phyloP scores from a whole-genome alignment of 2,797 vertebrate species.

The Coracias cyanogaster region DNA sequence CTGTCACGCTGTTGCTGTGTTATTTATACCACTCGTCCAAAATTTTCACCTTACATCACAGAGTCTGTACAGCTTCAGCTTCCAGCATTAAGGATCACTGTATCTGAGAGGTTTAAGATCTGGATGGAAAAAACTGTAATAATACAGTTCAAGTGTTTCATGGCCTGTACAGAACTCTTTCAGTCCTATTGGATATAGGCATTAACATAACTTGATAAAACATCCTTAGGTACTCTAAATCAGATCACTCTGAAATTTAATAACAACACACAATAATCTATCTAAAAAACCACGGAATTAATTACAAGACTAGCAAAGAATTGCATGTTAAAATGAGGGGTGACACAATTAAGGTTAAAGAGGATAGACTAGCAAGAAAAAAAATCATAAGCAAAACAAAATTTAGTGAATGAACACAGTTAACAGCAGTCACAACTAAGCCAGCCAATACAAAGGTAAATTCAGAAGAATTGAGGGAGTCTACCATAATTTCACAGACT shows the following conservation, averaged over 20 bases:
- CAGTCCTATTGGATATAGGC: not conserved
- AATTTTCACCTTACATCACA: not conserved
- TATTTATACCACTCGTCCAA: not conserved
- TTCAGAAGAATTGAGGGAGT: not conserved
- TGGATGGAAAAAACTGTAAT: not conserved
- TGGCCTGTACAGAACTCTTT: not conserved
- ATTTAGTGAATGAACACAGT: not conserved
- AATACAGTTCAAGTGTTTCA: not conserved
- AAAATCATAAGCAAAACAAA: not conserved
- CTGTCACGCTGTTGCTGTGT: fast-evolving
- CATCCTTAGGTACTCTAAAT: not conserved
- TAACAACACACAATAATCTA: not conserved
- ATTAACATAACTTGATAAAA: not conserved
- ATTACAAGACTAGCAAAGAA: not conserved
- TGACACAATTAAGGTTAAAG: not conserved
- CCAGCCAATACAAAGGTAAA: not conserved
- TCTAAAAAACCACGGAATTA: not conserved
- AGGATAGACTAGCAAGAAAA: not conserved
- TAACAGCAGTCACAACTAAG: not conserved
- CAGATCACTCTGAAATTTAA: not conserved
- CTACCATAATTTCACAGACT: not conserved
- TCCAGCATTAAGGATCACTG: not conserved
- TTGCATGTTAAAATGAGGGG: not conserved
- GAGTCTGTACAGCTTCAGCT: not conserved
- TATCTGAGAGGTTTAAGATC: not conserved